Conservation (phyloP, 2,797 vertebrate species). For the Hippopotamyrus pictus region DNA sequence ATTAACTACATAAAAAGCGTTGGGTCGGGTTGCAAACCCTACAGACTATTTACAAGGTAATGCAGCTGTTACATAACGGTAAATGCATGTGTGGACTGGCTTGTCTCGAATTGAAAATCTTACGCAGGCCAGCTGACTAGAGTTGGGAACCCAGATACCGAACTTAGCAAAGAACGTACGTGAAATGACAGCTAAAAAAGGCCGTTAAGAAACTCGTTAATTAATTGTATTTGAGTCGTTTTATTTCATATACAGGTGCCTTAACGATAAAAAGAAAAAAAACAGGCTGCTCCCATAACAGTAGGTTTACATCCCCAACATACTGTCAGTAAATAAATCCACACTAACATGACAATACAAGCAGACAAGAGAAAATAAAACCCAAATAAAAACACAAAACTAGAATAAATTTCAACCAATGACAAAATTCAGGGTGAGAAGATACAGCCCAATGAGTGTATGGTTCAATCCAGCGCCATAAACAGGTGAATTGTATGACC, state of each 20-base stretch:
- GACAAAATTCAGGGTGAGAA: background rate
- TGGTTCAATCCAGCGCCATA: background rate
- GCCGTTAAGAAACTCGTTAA: background rate
- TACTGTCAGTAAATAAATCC: slow-evolving; percentile 14
- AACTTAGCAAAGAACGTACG: background rate
- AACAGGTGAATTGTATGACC: background rate
- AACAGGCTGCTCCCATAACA: slow-evolving; percentile 30
- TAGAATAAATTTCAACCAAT: background rate
- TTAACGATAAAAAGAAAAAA: background rate
- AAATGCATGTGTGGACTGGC: background rate
- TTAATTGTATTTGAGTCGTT: slow-evolving; percentile 15
- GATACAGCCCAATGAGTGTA: background rate
- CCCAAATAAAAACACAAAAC: background rate
- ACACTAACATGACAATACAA: slow-evolving; percentile 4
- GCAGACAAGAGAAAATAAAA: slow-evolving; percentile 4
- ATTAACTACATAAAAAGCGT: background rate
- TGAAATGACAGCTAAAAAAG: background rate
- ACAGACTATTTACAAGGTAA: background rate
- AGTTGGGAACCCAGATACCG: background rate
- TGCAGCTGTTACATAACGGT: background rate
- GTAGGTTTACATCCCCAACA: background rate
- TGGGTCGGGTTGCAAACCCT: background rate
- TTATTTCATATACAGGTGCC: slow-evolving; percentile 27
- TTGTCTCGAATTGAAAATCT: background rate
- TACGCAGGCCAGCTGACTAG: background rate